These are phyloP conservation scores for Corydoras maculifer DNA, from an alignment of 2,113 vertebrate genomes.

Conservation along the genomic window DNA sequence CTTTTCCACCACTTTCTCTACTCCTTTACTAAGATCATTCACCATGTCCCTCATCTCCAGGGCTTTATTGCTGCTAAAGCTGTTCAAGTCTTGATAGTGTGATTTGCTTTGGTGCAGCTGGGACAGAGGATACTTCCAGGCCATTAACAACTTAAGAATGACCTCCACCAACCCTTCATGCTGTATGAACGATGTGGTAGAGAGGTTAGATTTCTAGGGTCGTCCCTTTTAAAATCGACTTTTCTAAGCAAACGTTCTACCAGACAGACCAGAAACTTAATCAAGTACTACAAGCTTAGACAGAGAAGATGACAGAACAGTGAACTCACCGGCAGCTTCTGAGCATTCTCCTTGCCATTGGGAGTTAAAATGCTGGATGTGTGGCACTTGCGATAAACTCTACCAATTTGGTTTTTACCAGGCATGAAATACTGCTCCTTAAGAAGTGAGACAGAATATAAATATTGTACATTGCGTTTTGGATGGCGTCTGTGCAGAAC, in stretches of 20 bases:
- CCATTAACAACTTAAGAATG: conserved; percentile 70
- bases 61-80: conserved; percentile 68
- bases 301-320: background rate
- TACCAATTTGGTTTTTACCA: conserved; percentile 63
- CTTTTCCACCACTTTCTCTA: conserved; percentile 73
- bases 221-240: no score
- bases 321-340: conserved; percentile 66
- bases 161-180: conserved; percentile 68
- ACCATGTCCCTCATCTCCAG: conserved; percentile 74
- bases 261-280: background rate
- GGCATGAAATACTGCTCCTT: conserved; percentile 67
- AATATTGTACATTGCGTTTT: no score
- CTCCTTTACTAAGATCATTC: conserved; percentile 67
- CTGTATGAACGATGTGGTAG: conserved; percentile 39
- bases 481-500: no score
- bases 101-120: conserved; percentile 67
- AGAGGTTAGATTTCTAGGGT: background rate
- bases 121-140: conserved; percentile 72
- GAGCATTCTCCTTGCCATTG: conserved; percentile 71
- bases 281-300: background rate
- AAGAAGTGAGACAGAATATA: background rate
- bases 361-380: conserved; percentile 71
- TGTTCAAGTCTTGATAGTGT: conserved; percentile 57
- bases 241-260: background rate
- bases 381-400: conserved; percentile 63